Conservation (phyloP, 2,797 vertebrate genomes). For the Lophura swinhoii region DNA sequence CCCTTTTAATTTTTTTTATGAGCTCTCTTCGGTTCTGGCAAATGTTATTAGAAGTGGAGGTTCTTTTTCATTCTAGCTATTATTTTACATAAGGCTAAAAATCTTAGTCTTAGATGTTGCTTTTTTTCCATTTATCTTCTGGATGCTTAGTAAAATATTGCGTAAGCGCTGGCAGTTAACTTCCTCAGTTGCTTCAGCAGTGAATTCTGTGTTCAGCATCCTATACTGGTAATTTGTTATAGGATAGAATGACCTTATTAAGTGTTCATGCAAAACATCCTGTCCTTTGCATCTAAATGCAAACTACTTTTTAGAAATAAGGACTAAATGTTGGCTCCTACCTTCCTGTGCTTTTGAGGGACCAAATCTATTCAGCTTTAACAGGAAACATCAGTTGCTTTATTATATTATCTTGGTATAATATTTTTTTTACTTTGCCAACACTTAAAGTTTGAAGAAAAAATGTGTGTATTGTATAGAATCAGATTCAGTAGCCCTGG, state of each 20-base stretch:
- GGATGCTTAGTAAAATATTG: background rate
- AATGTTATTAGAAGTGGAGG: background rate
- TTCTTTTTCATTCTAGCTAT: conserved; percentile 5
- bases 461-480: background rate
- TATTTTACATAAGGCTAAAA: background rate
- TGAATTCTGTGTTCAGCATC: background rate
- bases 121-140: background rate
- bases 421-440: background rate
- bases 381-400: background rate
- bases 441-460: background rate
- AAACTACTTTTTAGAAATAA: background rate
- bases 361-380: background rate
- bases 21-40: background rate
- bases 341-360: background rate
- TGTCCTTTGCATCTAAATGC: background rate
- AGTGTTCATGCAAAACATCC: background rate
- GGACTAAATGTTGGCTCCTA: rapidly evolving
- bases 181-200: background rate
- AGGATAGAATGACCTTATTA: background rate
- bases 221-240: background rate
- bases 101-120: background rate
- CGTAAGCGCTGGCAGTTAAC: background rate
- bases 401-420: background rate
- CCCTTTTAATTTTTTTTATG: background rate
- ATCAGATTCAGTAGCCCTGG: background rate